These are phyloP conservation scores for Catocala nupta DNA, from an alignment of 2,888 invertebrate genomes.

Conservation along the genomic window DNA sequence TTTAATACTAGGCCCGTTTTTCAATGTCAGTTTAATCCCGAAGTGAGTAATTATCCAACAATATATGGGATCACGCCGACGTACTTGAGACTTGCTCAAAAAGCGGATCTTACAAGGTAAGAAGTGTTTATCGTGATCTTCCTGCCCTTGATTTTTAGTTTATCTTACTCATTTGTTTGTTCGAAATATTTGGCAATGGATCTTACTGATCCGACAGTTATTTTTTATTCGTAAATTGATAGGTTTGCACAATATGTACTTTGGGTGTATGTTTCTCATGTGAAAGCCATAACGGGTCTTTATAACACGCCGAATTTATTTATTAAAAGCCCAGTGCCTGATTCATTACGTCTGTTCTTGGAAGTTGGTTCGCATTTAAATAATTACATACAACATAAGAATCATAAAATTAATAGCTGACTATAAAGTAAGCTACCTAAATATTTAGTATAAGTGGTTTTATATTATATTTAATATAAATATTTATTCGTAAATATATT, in stretches of 20 bases:
- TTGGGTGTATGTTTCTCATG: conserved; percentile 15
- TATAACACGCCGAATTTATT: neutral
- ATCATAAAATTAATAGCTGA: too few species aligned
- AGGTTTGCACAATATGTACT: conserved; percentile 26
- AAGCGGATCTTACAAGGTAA: conserved; percentile 96
- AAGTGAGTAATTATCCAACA: conserved; percentile 85
- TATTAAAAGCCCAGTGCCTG: neutral
- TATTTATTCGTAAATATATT: too few species aligned
- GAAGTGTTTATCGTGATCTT: conserved; percentile 65
- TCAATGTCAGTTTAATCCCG: conserved; percentile 78
- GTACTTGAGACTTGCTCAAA: conserved; percentile 94
- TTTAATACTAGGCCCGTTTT: conserved; percentile 79
- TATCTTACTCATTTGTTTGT: conserved; percentile 51
- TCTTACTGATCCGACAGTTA: conserved; percentile 36
- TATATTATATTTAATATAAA: too few species aligned
- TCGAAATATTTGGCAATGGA: conserved; percentile 57
- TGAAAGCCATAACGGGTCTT: conserved; percentile 1
- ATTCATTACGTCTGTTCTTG: neutral
- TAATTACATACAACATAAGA: too few species aligned
- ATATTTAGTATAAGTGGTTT: too few species aligned
- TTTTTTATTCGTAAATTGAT: conserved; percentile 44
- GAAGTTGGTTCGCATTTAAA: too few species aligned
- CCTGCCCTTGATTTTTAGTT: conserved; percentile 72
- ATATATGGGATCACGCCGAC: conserved; percentile 98
- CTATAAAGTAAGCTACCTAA: too few species aligned